Percentiles rank a stretch among this genome's conserved stretches.
These are phyloP conservation scores for Malacoctenus gilli DNA, from an alignment of 2,797 vertebrate species.

Conservation along the genomic window DNA sequence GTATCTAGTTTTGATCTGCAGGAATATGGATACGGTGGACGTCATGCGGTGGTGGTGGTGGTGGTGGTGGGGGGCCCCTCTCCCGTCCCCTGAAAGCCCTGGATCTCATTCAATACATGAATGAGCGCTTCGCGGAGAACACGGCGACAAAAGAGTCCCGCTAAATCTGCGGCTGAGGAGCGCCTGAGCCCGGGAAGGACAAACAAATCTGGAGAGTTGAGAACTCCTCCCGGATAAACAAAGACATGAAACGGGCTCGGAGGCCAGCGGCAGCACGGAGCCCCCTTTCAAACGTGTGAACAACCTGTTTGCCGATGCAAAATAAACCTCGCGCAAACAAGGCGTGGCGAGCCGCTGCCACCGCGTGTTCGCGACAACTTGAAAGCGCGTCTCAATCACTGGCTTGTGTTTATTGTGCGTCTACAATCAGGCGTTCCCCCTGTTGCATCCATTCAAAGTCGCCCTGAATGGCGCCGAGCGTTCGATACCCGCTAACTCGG, in stretches of 20 bases:
- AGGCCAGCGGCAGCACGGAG: slow-evolving; percentile 50
- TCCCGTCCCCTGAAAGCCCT: slow-evolving; percentile 37
- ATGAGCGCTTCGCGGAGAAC: slow-evolving; percentile 41
- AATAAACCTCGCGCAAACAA: slow-evolving; percentile 57
- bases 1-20: slow-evolving; percentile 54
- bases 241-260: slow-evolving; percentile 63
- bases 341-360: slow-evolving; percentile 16
- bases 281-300: slow-evolving; percentile 48
- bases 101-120: slow-evolving; percentile 57
- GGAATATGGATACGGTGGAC: slow-evolving; percentile 38
- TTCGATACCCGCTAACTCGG: slow-evolving; percentile 4
- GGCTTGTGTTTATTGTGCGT: slow-evolving; percentile 14
- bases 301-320: slow-evolving; percentile 52
- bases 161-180: slow-evolving; percentile 25
- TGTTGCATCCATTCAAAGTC: slow-evolving; percentile 26
- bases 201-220: slow-evolving; percentile 62
- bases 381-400: slow-evolving; percentile 22
- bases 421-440: slow-evolving; percentile 21
- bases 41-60: too few species aligned
- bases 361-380: slow-evolving; percentile 28
- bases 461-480: slow-evolving; percentile 26
- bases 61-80: too few species aligned
- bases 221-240: slow-evolving; percentile 61
- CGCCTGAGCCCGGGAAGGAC: slow-evolving; percentile 61
- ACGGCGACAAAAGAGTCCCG: slow-evolving; percentile 25